phyloP scores from a whole-genome alignment of 2,797 vertebrate species.

The Hafferia zeledoni region DNA sequence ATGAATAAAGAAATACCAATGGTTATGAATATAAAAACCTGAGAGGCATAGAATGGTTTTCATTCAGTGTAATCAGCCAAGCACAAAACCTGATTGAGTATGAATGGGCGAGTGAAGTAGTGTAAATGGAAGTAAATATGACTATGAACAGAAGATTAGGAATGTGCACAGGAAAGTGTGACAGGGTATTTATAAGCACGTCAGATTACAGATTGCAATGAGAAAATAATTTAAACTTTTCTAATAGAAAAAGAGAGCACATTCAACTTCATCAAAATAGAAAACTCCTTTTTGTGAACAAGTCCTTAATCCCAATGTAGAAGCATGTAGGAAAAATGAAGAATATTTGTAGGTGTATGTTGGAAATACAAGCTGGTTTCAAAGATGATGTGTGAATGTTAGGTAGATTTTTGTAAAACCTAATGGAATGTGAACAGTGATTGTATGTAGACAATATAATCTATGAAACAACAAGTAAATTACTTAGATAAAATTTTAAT shows the following conservation, averaged over 20 bases:
- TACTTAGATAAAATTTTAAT: too few relatives aligned
- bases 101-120: neutral
- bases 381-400: accelerated
- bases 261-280: neutral
- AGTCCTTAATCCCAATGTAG: neutral
- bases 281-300: neutral
- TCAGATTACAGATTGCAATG: neutral
- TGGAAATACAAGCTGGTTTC: neutral
- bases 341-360: neutral
- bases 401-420: neutral
- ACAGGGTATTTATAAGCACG: neutral
- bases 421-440: neutral
- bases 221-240: neutral
- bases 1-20: neutral
- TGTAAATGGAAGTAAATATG: neutral
- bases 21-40: neutral
- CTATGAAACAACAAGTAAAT: neutral
- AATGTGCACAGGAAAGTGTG: neutral
- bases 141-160: constrained; percentile 3
- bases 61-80: neutral
- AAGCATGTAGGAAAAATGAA: neutral
- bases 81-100: neutral
- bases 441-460: neutral
- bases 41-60: neutral
- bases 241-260: neutral